Percentiles rank a stretch among this genome's conserved stretches.
Evolutionary conservation across 2,113 vertebrate genomes (phyloP).

Genomic region (Takifugu flavidus): DNA sequence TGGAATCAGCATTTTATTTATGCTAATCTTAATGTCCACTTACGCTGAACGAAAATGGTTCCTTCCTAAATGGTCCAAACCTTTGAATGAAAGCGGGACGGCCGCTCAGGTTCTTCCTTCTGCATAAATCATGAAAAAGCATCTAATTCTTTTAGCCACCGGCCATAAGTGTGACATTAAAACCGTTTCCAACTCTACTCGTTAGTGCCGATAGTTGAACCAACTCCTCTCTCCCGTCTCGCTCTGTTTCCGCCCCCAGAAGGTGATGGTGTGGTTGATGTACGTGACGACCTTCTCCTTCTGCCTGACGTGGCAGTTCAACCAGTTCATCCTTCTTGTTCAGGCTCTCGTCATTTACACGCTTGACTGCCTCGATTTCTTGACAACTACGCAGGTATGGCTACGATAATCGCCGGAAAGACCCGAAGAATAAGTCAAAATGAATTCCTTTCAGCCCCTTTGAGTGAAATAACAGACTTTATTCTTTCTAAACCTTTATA

Average conservation of each 20-base stretch:
- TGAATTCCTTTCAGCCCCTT: background rate
- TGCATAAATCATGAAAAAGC: too few relatives aligned
- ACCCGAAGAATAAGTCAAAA: background rate
- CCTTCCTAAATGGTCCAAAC: too few relatives aligned
- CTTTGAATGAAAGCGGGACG: too few relatives aligned
- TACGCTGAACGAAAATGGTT: too few relatives aligned
- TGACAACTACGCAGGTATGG: slow-evolving; percentile 81
- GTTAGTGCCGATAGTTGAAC: background rate
- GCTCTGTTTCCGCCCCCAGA: slow-evolving; percentile 68
- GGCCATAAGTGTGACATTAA: too few relatives aligned
- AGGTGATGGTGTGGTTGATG: slow-evolving; percentile 80
- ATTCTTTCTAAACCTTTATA: too few relatives aligned
- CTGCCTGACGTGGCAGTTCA: slow-evolving; percentile 96
- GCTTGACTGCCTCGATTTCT: slow-evolving; percentile 84
- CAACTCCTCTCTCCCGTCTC: background rate
- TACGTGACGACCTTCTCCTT: slow-evolving; percentile 89
- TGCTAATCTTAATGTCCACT: too few relatives aligned
- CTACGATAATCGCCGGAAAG: background rate
- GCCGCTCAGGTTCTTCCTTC: too few relatives aligned
- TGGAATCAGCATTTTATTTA: too few relatives aligned
- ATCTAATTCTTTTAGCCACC: too few relatives aligned
- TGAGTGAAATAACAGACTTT: background rate
- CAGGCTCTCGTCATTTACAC: slow-evolving; percentile 87
- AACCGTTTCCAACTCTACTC: too few relatives aligned
- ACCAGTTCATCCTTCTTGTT: slow-evolving; percentile 93